Evolutionary conservation across 2,113 vertebrate genomes (phyloP), one percentile per base, ranked within the genome.

Genomic region (Camelus bactrianus): DNA sequence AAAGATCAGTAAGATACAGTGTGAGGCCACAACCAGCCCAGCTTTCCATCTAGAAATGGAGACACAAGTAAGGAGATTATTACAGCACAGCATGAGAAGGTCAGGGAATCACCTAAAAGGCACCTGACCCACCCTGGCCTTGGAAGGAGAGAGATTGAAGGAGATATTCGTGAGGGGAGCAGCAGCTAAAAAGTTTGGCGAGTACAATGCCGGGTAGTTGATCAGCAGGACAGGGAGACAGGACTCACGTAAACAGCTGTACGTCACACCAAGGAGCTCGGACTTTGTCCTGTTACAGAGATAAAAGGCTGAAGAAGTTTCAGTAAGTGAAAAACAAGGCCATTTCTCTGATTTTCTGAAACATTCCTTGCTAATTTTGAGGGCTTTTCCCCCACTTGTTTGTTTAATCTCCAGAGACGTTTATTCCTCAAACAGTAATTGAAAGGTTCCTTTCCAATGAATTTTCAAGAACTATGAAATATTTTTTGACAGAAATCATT

Each of bases 391-490:
- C 1, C 19, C 24, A 42, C 42, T 62, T 28, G 26, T 90, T 75
- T 85, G 1, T 91, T 58, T 92, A 56, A n/a, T 83, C 30, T 88
- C 17, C 28, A n/a, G 5, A 75, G 72, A 70, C 3, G 70, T 72
- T 88, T 91, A 88, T 80, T 93, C 38, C 28, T 92, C 52, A 85
- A 42, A 75, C 8, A 50, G 24, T 81, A 60, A 69, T 42, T 89
- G 15, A 69, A 94, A 95, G 50, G 1, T 84, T 56, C 24, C 42
- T 75, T 89, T 80, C 24, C 64, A n/a, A 1, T 86, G 22, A 58
- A 70, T 91, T 91, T 97, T 91, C 14, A 84, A 88, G 38, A 95
- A 89, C 89, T n/a, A 81, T 6, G 15, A 72, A 89, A 83, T 79
- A 80, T 19, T 93, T 87, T 87, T 92, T 85, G 26, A 67, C 64